Evolutionary conservation across 2,113 vertebrate genomes (phyloP).

Genomic region (Cyanocitta stelleri): DNA sequence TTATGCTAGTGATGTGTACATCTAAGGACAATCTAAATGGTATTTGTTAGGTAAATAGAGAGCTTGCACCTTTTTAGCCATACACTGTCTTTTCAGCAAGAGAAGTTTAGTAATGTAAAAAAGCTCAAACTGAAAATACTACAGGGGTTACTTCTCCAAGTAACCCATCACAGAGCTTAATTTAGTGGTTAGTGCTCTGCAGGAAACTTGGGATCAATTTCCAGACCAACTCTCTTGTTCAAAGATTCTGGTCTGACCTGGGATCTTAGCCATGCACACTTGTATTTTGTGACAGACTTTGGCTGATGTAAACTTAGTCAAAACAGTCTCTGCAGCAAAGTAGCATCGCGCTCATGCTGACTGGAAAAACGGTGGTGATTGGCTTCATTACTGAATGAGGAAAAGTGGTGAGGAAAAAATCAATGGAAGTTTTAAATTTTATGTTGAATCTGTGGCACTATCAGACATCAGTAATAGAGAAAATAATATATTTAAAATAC

Average conservation of each 20-base stretch:
- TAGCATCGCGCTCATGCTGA: fast-evolving
- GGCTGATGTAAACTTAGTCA: not conserved
- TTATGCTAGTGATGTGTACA: fast-evolving
- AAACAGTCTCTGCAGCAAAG: not conserved
- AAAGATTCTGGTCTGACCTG: constrained; percentile 17
- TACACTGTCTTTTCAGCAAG: not conserved
- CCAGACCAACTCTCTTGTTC: not conserved
- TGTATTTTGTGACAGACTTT: not conserved
- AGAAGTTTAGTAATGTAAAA: not conserved
- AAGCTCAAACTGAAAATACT: not conserved
- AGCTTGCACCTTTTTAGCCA: not conserved
- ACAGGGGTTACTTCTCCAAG: not conserved
- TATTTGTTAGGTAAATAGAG: not conserved
- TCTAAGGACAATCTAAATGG: not conserved
- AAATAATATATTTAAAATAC: not conserved
- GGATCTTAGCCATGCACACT: not conserved
- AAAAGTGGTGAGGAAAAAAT: not conserved
- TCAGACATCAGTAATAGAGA: not conserved
- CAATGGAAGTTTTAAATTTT: not conserved
- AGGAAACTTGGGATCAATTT: constrained; percentile 36
- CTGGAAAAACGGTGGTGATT: not conserved
- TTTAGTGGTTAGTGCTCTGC: constrained; percentile 24
- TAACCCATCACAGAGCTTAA: not conserved
- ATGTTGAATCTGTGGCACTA: not conserved
- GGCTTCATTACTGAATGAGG: not conserved